Base-by-base conservation (phyloP, 1,140 invertebrate genomes). In the Tetragnatha versicolor region DNA sequence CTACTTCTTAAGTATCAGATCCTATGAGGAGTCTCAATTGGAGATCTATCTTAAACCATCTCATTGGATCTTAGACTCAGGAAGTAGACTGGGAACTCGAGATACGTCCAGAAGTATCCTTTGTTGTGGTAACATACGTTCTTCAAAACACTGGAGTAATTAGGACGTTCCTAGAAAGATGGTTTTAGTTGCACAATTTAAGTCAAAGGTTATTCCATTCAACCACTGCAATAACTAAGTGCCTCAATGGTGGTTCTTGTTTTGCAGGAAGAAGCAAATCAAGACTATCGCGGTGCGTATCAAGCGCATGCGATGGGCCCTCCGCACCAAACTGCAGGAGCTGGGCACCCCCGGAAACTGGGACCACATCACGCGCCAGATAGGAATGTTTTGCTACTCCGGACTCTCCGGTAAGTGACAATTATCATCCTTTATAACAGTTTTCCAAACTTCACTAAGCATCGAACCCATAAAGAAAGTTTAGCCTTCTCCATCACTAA, bases 331-430 rank as follows among this genome's bases (percentile, higher is more conserved):
- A 84, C 87, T 98, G 27, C 87, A 90, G 83, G 84, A 86, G n/a
- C 84, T 97, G 47, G 90, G 90, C 58, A 97, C 96, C 0, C 95
- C 96, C 20, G 96, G 96, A 78, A 91, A 86, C 79, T 99, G 97
- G 97, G 91, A 95, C 81, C 97, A 99, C 85, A 96, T 99, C 82
- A 93, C 93, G 2, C 88, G 91, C 53, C 97, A 98, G 88, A 98
- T 96, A 85, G 97, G 97, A 81, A 97, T 99, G 93, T 99, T 99
- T 87, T 97, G 94, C 0, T 99, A 95, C 86, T 98, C 96, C 37
- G 97, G 97, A 31, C 89, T 99, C 4, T 92, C 86, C 90, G 76
- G 76, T 69, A 65, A 42, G 7, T 1, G 2, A 25, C 6, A n/a
- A n/a, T n/a, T n/a, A n/a, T n/a, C n/a, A n/a, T n/a, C n/a, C n/a